Conservation (phyloP, 2,797 vertebrate genomes). For the Pantherophis vulpinus region DNA sequence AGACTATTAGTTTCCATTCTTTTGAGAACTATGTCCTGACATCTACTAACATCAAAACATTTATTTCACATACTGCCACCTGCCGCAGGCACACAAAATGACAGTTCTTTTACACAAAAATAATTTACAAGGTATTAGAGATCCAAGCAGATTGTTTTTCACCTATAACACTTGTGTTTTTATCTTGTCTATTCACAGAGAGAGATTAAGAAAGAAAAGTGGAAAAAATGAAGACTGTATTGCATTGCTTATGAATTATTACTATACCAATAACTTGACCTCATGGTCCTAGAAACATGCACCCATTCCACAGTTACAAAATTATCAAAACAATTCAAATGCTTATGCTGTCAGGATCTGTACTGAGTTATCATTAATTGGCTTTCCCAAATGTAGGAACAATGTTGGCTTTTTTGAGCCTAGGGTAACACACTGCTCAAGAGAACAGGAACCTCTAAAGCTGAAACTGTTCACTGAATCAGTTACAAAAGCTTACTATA, state of each 20-base stretch:
- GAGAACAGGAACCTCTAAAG: not conserved
- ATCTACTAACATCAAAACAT: not conserved
- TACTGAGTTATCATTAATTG: not conserved
- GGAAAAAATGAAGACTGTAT: not conserved
- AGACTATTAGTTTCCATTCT: not conserved
- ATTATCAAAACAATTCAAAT: not conserved
- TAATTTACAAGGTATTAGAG: not conserved
- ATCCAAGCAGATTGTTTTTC: not conserved
- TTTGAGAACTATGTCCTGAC: not conserved
- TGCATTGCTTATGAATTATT: not conserved
- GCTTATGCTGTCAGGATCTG: not conserved
- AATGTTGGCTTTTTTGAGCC: not conserved
- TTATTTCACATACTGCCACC: slow-evolving; percentile 23
- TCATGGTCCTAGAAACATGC: not conserved
- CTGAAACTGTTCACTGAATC: not conserved
- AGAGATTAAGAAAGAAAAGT: not conserved
- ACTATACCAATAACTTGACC: not conserved
- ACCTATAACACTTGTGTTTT: not conserved
- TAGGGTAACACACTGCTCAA: not conserved
- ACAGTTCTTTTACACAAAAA: not conserved
- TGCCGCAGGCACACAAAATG: slow-evolving; percentile 35
- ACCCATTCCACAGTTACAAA: not conserved
- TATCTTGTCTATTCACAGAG: not conserved
- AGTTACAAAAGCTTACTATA: not conserved
- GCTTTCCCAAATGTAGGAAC: not conserved